Percentiles rank a stretch among this genome's conserved stretches.
Evolutionary conservation across 1,140 invertebrate genomes (phyloP).

Genomic region (Aphaenogaster rudis): DNA sequence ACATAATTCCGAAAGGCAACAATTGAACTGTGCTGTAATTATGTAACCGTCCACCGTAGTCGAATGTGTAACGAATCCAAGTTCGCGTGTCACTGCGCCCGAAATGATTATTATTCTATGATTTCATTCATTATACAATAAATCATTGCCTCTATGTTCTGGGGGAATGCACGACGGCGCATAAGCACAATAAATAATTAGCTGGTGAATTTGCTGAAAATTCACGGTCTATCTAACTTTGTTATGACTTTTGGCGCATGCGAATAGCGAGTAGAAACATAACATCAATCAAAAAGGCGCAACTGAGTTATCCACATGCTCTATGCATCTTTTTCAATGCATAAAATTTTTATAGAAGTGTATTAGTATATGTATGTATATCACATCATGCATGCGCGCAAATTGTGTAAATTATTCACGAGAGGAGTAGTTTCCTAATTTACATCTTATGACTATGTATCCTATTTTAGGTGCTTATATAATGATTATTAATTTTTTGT

Average conservation of each 20-base stretch:
- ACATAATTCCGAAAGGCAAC: slow-evolving; percentile 39
- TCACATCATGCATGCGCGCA: neutral
- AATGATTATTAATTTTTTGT: neutral
- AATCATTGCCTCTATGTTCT: slow-evolving; percentile 38
- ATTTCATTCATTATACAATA: slow-evolving; percentile 56
- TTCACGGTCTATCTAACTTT: slow-evolving; percentile 55
- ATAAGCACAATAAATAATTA: slow-evolving; percentile 54
- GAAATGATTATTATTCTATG: slow-evolving; percentile 50
- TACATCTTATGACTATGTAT: slow-evolving; percentile 4
- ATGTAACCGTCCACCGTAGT: slow-evolving; percentile 21
- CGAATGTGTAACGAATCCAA: slow-evolving; percentile 39
- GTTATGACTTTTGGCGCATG: neutral
- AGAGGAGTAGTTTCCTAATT: neutral
- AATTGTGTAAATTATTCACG: neutral
- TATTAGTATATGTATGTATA: neutral
- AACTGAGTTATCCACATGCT: neutral
- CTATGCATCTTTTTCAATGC: neutral
- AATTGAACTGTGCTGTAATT: slow-evolving; percentile 47
- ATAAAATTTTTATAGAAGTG: slow-evolving; percentile 1
- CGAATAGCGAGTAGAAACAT: neutral
- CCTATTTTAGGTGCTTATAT: neutral
- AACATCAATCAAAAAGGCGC: slow-evolving; percentile 15
- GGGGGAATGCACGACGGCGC: slow-evolving; percentile 2
- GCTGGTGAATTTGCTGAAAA: slow-evolving; percentile 35
- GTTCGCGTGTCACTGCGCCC: slow-evolving; percentile 36